Conservation (phyloP, 2,113 vertebrate genomes). For the Microtus richardsoni region DNA sequence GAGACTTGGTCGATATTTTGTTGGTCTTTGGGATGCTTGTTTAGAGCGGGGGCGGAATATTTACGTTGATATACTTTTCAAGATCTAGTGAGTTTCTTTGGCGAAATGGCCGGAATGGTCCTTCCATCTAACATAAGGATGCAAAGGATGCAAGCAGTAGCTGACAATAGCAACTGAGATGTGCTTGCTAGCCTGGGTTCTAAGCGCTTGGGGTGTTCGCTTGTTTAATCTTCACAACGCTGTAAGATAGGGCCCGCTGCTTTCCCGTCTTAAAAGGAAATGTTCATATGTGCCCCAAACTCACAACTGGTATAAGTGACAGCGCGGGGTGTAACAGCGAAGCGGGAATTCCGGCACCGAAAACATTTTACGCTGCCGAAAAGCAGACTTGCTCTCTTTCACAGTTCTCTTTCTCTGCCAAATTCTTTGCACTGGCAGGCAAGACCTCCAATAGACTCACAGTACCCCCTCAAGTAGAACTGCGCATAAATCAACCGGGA, state of each 20-base stretch:
- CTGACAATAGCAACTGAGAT: background rate
- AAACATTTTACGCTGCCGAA: background rate
- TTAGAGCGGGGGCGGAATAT: background rate
- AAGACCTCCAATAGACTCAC: background rate
- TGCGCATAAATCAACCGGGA: background rate
- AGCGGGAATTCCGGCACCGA: no score
- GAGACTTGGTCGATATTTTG: background rate
- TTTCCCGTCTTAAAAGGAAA: background rate
- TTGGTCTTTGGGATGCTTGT: background rate
- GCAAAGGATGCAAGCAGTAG: background rate
- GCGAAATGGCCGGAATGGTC: background rate
- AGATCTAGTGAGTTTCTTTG: background rate
- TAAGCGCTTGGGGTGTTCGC: background rate
- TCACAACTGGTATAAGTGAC: background rate
- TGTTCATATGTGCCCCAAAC: background rate
- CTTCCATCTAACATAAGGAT: background rate
- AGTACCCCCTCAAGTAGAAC: background rate
- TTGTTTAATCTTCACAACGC: background rate
- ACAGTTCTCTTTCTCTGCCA: background rate
- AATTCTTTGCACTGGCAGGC: background rate
- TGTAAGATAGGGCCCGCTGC: background rate
- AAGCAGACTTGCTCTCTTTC: background rate
- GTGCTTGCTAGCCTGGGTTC: background rate
- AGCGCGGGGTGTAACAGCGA: background rate
- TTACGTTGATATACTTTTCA: background rate